Evolutionary conservation across 2,888 invertebrate species (phyloP), one percentile per base, ranked within the genome.

Genomic region (Steinernema carpocapsae): DNA sequence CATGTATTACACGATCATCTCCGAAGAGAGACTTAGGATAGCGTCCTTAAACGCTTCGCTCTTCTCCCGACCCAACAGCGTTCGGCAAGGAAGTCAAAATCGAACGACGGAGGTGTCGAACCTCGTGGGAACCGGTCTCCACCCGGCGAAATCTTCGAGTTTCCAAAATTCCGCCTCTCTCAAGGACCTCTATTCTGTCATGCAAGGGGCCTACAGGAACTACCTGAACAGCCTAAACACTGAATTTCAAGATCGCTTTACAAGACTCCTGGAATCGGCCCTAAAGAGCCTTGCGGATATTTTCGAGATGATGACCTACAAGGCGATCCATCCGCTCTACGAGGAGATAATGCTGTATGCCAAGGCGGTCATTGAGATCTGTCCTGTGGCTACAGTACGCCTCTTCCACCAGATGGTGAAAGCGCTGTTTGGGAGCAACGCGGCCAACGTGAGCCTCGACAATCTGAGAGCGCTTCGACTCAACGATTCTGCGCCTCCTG

Each of bases 1-100:
- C 59, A 74, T 82, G 72, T 83, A 82, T 52, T 84, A 82, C 72
- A 77, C 83, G 10, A 76, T 83, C 26, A 72, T 83, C 26, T 74
- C 77, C 10, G 84, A 83, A 52, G 73, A 74, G 42, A 72, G 46
- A 48, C 32, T 48, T 22, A 22, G 51, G 12, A 37, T 56, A 6
- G 51, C 70, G 32, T 48, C 37, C 17, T 51, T 70, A 14, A 71
- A 22, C 32, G 51, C 74, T 7, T 75, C 75, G 1, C 19, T 75
- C 17, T 64, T 75, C 75, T 73, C 75, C 6, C 52, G 72, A 17
- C 73, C 75, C 1, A 74, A 74, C 42, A 1, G 24, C 19, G 52
- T 46, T 52, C 64, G 32, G 19, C 45, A 45, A 48, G 72, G 48
- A 14, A 26, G 32, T 22, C 22, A 64, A 14, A 72, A n/a, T 46